phyloP scores from a whole-genome alignment of 2,888 invertebrate genomes.

The Sphaerophoria taeniata region DNA sequence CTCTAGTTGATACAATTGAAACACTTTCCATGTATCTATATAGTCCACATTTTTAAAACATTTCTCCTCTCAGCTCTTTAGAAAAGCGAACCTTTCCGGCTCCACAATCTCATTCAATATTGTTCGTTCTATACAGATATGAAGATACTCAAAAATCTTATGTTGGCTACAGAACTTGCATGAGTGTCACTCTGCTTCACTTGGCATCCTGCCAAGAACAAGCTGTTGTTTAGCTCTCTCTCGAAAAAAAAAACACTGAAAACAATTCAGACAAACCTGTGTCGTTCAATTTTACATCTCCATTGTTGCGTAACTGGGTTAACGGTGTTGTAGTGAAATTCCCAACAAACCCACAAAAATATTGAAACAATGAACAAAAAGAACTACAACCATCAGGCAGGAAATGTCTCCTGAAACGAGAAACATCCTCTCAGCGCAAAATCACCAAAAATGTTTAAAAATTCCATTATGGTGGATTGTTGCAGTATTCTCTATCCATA shows the following conservation, averaged over 20 bases:
- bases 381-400: not conserved
- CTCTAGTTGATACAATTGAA: no score
- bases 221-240: not conserved
- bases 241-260: constrained; percentile 7
- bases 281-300: constrained; percentile 37
- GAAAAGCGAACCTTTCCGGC: no score
- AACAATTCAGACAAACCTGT: constrained; percentile 34
- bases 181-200: constrained; percentile 44
- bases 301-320: constrained; percentile 72
- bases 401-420: constrained; percentile 27
- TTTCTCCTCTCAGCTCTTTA: no score
- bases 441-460: constrained; percentile 64
- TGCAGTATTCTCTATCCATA: not conserved
- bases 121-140: not conserved
- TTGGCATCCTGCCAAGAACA: constrained; percentile 60
- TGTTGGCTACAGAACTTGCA: not conserved
- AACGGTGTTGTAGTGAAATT: constrained; percentile 54
- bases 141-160: not conserved
- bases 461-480: constrained; percentile 44
- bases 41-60: no score
- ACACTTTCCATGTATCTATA: no score
- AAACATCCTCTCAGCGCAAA: constrained; percentile 60
- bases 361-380: not conserved
- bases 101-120: no score
- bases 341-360: not conserved